Base-by-base conservation (phyloP, 2,113 vertebrate species). In the Ammodytes marinus region DNA sequence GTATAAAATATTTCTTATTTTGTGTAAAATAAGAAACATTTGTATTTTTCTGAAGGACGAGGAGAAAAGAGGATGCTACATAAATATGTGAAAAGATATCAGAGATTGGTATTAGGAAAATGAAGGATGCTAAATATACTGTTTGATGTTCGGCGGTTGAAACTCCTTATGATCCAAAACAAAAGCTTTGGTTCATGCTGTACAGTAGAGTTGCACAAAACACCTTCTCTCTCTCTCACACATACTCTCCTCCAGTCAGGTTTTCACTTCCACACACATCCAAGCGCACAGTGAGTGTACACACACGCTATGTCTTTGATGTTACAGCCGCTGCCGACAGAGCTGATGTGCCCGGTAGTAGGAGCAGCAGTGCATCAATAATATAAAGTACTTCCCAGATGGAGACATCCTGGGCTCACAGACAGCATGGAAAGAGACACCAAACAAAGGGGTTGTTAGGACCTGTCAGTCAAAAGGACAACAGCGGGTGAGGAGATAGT, bases 361-460 rank as follows among this genome's bases (percentile, higher is more conserved):
- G 78, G 78, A 88, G 77, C 76, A 74, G 77, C 77, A 68, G 53
- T 2, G 45, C 87, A 90, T 89, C 77, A 89, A 84, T 91, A 86
- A 85, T 79, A 89, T 58, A 88, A 50, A 80, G 47, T 55, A 13
- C 27, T 59, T 80, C 74, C 67, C 85, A 55, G 86, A 86, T 91
- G 45, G 73, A 91, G 84, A 88, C 79, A 68, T 84, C 80, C 80
- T 66, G 70, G 37, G 60, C 75, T 85, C 45, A 27, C 27, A 71
- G 82, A 85, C 84, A 84, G 84, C 43, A 53, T 65, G 85, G 27
- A 27, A 27, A 82, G 67, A 77, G 64, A 69, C 27, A 63, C 69
- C 3, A 39, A 59, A 43, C 39, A n/a, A 39, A 77, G 35, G 37
- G 64, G 46, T 65, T 69, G 57, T 82, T 82, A 6, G 69, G 69